Percentiles rank a stretch among this genome's conserved stretches.
These are phyloP conservation scores for Bubo blakistoni DNA, from an alignment of 2,113 vertebrate genomes.

Conservation along the genomic window DNA sequence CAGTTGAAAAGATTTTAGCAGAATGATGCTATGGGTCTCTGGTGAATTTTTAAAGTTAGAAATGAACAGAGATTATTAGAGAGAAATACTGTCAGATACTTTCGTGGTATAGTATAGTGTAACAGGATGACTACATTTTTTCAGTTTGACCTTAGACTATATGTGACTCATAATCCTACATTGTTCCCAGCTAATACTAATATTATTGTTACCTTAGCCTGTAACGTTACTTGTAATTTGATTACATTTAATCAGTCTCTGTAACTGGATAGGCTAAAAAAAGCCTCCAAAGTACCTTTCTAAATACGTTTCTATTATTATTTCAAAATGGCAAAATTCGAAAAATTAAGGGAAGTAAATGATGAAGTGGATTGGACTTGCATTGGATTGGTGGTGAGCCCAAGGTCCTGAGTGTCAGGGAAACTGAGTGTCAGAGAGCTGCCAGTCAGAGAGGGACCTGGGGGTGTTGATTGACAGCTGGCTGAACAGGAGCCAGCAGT, in stretches of 20 bases:
- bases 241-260: background rate
- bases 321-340: background rate
- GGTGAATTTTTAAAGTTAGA: background rate
- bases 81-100: background rate
- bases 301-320: background rate
- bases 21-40: background rate
- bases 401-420: background rate
- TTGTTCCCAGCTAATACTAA: background rate
- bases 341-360: conserved; percentile 8
- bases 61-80: background rate
- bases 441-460: too few species aligned
- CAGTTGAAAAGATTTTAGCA: background rate
- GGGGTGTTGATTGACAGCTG: too few species aligned
- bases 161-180: background rate
- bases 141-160: background rate
- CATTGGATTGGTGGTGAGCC: background rate
- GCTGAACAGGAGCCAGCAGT: too few species aligned
- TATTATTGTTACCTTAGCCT: background rate
- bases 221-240: background rate
- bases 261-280: background rate
- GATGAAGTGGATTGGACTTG: background rate
- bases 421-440: too few species aligned
- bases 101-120: background rate
- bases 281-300: background rate
- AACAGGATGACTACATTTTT: background rate